phyloP scores from a whole-genome alignment of 1,140 invertebrate genomes.

The Drosophila busckii region DNA sequence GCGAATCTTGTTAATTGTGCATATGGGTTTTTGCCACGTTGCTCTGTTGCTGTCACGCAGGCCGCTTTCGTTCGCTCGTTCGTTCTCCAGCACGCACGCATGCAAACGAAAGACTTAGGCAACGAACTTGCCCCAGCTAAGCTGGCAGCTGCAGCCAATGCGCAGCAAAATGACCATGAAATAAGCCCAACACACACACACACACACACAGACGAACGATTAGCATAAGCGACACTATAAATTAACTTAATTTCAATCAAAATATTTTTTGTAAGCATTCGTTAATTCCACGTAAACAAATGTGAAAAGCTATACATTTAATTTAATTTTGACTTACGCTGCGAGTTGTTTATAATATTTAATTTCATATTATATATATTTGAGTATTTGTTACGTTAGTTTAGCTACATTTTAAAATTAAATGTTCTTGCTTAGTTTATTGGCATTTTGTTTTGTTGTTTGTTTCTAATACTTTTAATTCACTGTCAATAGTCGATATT shows the following conservation, averaged over 20 bases:
- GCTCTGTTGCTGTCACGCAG: not conserved
- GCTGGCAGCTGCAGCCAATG: slow-evolving; percentile 34
- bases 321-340: no score
- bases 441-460: no score
- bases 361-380: no score
- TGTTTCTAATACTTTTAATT: no score
- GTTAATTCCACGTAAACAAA: no score
- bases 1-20: slow-evolving; percentile 71
- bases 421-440: no score
- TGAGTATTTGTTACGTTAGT: no score
- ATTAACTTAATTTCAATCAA: not conserved
- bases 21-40: slow-evolving; percentile 38
- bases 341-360: no score
- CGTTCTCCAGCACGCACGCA: slow-evolving; percentile 19
- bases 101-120: slow-evolving; percentile 60
- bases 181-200: slow-evolving; percentile 10
- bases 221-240: not conserved
- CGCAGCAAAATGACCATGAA: slow-evolving; percentile 5
- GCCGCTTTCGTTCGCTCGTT: not conserved
- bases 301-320: no score
- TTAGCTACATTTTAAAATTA: no score
- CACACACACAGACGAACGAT: slow-evolving; percentile 15
- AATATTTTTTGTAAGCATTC: slow-evolving; percentile 1
- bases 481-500: no score
- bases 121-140: slow-evolving; percentile 44